Base-by-base conservation (phyloP, 2,888 invertebrate species). In the Isotomurus palustris region DNA sequence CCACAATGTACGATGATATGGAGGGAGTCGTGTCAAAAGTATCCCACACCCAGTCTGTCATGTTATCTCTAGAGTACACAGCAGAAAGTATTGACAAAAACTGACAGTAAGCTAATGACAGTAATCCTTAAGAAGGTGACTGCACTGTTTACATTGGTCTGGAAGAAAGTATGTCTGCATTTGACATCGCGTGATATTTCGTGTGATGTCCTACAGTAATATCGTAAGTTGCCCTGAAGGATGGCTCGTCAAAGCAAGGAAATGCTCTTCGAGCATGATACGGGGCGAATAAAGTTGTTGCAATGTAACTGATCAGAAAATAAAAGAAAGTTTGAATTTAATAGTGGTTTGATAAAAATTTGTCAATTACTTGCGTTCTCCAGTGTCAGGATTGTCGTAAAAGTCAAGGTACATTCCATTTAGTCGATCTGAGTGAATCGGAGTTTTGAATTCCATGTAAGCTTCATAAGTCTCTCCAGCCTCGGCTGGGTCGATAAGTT, bases 211-310 rank as follows among this genome's bases (percentile, higher is more conserved):
- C 78, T 49, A 91, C 81, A 52, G 81, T 83, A 24, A 92, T 80
- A 6, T 80, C 80, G 66, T 90, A 91, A 29, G 77, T 82, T 0
- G 91, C 86, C 73, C 91, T 90, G 72, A 87, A 86, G 17, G 81
- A 79, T 2, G 91, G 91, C 67, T 91, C 90, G 72, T 92, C 92
- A 72, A 89, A 88, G 74, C 91, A 91, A 5, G 91, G 91, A 73
- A 91, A 91, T 0, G 88, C 90, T 71, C 84, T 55, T 40, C 75
- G 57, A 8, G 74, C 72, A 53, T 72, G 70, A 10, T 72, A 72
- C 3, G 74, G 71, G 35, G 75, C 72, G 62, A 75, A 73, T 57
- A 75, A 78, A 10, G 78, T 79, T 4, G 76, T 75, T 2, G 77
- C 77, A 51, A 78, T 47, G 58, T 66, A 72, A 53, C 74, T 75